A percentile compares a stretch with the other conserved stretches of the same genome.
Evolutionary conservation across 1,140 invertebrate genomes (phyloP).

Genomic region (Temnothorax curvispinosus): DNA sequence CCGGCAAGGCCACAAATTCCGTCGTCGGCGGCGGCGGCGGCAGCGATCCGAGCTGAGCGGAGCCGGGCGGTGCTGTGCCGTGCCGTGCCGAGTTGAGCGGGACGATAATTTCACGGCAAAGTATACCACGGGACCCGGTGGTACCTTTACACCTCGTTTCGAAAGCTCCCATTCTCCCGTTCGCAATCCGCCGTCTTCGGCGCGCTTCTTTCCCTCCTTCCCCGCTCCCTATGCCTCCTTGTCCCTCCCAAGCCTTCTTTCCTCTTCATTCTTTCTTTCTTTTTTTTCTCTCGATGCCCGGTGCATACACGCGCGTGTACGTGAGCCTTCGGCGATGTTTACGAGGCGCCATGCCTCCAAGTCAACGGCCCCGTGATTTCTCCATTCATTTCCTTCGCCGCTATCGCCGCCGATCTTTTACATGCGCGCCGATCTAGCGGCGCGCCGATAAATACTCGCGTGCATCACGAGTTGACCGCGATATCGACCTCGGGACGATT

Average conservation of each 20-base stretch:
- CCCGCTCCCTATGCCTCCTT: neutral
- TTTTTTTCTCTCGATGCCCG: neutral
- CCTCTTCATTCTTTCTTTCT: conserved; percentile 3
- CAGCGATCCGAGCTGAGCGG: neutral
- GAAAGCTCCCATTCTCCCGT: conserved; percentile 67
- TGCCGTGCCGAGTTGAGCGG: conserved; percentile 24
- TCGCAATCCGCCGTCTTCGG: conserved; percentile 27
- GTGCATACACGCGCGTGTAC: conserved; percentile 30
- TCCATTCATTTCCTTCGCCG: conserved; percentile 71
- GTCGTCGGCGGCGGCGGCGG: conserved; percentile 5
- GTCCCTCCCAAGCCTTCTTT: neutral
- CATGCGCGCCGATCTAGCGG: conserved; percentile 36
- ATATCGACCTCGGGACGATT: neutral
- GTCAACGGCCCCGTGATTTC: conserved; percentile 74
- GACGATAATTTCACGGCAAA: conserved; percentile 65
- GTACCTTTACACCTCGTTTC: conserved; percentile 63
- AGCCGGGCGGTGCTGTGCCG: neutral
- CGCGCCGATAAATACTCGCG: conserved; percentile 12
- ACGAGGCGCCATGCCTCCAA: conserved; percentile 67
- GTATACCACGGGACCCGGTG: conserved; percentile 56
- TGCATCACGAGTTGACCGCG: neutral
- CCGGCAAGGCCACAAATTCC: conserved; percentile 53
- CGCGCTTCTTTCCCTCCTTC: neutral
- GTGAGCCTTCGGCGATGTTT: conserved; percentile 62
- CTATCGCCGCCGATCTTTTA: conserved; percentile 51